Percentiles rank a stretch among this genome's conserved stretches.
These are phyloP conservation scores for Rhopalosiphum maidis DNA, from an alignment of 1,140 invertebrate genomes.

Conservation along the genomic window DNA sequence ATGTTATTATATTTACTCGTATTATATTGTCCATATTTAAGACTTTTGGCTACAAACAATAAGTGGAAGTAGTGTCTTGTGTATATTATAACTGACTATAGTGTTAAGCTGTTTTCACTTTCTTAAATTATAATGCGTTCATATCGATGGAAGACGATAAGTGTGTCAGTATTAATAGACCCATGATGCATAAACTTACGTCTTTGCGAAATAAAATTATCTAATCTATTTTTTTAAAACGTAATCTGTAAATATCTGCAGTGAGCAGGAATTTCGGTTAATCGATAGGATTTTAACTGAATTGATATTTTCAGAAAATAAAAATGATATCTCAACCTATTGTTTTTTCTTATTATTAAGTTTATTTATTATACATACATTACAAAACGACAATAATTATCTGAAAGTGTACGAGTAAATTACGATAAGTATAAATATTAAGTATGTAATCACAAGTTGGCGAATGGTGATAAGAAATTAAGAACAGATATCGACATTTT, in stretches of 20 bases:
- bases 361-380: too few species aligned
- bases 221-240: too few species aligned
- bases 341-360: too few species aligned
- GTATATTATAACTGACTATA: neutral
- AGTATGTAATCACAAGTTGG: neutral
- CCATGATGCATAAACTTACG: neutral
- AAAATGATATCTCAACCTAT: too few species aligned
- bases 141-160: neutral
- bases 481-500: neutral
- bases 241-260: too few species aligned
- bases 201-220: too few species aligned
- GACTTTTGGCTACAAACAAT: neutral
- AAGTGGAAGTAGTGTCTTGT: neutral
- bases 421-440: neutral
- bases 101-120: neutral
- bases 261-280: too few species aligned
- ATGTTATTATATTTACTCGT: neutral
- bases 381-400: too few species aligned
- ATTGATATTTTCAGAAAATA: too few species aligned
- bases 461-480: neutral
- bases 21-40: neutral
- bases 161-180: neutral
- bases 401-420: too few species aligned
- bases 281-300: too few species aligned
- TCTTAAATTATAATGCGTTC: neutral